A percentile compares a stretch with the other conserved stretches of the same genome.
These are phyloP conservation scores for Noctuana brunneofusca DNA, from an alignment of 2,888 invertebrate species.

Conservation along the genomic window DNA sequence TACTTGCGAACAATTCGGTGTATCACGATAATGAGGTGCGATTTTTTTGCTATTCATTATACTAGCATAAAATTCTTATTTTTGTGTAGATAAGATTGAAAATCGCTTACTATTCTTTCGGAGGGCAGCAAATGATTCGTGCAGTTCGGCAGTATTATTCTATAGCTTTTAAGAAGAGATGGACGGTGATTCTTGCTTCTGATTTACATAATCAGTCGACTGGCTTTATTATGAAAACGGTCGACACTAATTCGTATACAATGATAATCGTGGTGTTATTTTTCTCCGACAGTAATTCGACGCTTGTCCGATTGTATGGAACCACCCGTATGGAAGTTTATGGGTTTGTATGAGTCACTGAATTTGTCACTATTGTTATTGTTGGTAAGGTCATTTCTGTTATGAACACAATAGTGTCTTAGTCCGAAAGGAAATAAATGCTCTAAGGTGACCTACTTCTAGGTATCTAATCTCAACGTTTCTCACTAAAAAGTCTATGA, in stretches of 20 bases:
- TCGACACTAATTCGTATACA: constrained; percentile 47
- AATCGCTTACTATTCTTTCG: neutral
- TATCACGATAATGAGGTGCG: constrained; percentile 30
- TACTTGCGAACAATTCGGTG: constrained; percentile 25
- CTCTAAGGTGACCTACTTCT: no score
- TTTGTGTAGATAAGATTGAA: neutral
- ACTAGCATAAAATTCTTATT: neutral
- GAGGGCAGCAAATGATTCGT: neutral
- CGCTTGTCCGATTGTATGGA: constrained; percentile 1
- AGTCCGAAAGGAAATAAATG: no score
- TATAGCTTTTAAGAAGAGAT: constrained; percentile 29
- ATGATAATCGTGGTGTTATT: constrained; percentile 39
- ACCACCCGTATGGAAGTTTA: constrained; percentile 12
- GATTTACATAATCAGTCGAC: constrained; percentile 41
- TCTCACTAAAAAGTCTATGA: neutral
- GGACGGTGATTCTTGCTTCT: constrained; percentile 35
- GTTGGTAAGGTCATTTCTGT: neutral
- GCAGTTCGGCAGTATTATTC: constrained; percentile 16
- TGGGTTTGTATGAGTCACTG: constrained; percentile 3
- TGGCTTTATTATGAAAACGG: constrained; percentile 33
- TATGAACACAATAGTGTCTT: neutral
- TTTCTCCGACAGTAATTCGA: constrained; percentile 14
- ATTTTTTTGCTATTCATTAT: constrained; percentile 2
- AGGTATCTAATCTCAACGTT: neutral
- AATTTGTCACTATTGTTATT: neutral